Base-by-base conservation (phyloP, 2,113 vertebrate genomes). In the Hemicordylus capensis region DNA sequence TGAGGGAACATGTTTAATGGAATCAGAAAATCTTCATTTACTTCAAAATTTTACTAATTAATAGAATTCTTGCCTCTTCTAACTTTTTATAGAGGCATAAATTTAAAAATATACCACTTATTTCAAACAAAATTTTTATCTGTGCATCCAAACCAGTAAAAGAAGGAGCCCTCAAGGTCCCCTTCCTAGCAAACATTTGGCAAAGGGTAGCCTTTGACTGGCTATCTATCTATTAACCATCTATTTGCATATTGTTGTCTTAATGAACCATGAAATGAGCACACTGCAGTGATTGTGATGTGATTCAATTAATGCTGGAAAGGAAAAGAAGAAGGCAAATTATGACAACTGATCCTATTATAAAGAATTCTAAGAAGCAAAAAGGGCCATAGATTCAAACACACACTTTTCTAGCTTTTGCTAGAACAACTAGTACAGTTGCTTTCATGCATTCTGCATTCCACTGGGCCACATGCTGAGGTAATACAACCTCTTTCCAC, bases 381-480 rank as follows among this genome's bases (percentile, higher is more conserved):
- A 58, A 20, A 28, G 14, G 69, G 81, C 39, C 67, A 86, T 48
- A 86, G 86, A 93, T 88, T 93, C 91, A 88, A 34, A 3, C 67
- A 90, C 76, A 90, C 78, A 20, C 83, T 59, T 74, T 80, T 88
- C 83, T 39, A 79, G 83, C 82, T 89, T 88, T 87, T 93, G 90
- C 87, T 92, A 80, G 91, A 94, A 88, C 2, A 20, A 77, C 89
- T 87, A 89, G 67, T 79, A 59, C 83, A 70, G 92, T 92, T 84
- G 88, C 88, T 91, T 91, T 86, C 76, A 2, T 59, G 81, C 87
- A 78, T 88, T 91, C 89, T 88, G 84, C 95, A 95, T 96, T 95
- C 93, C 93, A 92, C 64, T 88, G 89, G 94, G 87, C 95, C 92
- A 89, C 96, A 95, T 91, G 94, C 92, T 96, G 93, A 88, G 93